phyloP scores from a whole-genome alignment of 2,113 vertebrate species.

The Anthoscopus minutus region DNA sequence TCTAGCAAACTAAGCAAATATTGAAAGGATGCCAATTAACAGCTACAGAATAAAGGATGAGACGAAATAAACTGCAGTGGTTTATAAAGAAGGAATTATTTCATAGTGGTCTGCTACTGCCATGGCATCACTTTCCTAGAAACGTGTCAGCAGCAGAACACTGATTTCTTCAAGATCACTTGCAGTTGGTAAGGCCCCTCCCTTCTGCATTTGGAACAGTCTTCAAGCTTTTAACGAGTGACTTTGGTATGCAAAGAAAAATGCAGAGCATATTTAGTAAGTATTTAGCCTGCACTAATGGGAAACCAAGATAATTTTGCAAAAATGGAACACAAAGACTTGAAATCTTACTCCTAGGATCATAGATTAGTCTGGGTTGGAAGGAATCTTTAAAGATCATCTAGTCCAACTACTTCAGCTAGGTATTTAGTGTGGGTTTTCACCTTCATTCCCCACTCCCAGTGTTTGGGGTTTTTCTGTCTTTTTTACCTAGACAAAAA shows the following conservation, averaged over 20 bases:
- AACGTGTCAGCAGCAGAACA: background rate
- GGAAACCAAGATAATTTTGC: background rate
- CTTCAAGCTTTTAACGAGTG: background rate
- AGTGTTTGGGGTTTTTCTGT: accelerated
- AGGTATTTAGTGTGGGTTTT: background rate
- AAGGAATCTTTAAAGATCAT: background rate
- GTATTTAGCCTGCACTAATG: background rate
- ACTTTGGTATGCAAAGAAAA: background rate
- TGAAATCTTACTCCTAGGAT: background rate
- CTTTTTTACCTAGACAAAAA: background rate
- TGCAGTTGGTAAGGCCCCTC: background rate
- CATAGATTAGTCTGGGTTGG: background rate
- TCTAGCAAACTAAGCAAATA: background rate
- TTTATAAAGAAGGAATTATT: background rate
- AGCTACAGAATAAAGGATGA: background rate
- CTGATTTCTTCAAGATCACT: background rate
- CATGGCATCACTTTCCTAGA: background rate
- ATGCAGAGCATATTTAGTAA: background rate
- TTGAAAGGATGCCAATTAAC: background rate
- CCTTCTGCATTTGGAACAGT: background rate
- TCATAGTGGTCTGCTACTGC: background rate
- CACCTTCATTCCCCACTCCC: background rate
- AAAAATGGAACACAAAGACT: background rate
- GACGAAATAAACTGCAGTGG: background rate
- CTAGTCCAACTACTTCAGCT: background rate